A percentile compares a stretch with the other conserved stretches of the same genome.
Evolutionary conservation across 1,140 invertebrate genomes (phyloP).

Genomic region (Rhagoletis pomonella): DNA sequence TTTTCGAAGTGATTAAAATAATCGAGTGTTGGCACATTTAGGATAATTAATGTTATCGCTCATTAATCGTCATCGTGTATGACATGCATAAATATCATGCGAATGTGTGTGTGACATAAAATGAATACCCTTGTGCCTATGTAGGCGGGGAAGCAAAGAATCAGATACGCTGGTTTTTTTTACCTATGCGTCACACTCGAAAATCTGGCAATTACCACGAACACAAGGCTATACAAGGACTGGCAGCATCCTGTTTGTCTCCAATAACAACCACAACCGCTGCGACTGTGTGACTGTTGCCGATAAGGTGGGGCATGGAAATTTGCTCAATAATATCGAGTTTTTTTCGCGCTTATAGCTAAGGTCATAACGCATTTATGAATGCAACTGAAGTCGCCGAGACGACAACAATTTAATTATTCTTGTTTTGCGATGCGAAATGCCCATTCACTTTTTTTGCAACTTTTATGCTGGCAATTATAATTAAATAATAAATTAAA

Average conservation of each 20-base stretch:
- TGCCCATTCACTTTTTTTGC: not conserved
- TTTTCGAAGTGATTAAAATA: not conserved
- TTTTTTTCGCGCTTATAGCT: conserved; percentile 2
- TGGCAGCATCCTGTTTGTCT: conserved; percentile 9
- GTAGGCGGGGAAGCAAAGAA: not conserved
- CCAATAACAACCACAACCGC: not conserved
- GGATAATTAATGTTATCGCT: conserved; percentile 37
- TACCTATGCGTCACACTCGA: not conserved
- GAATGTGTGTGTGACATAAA: not conserved
- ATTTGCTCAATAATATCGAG: conserved; percentile 43
- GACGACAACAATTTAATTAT: not conserved
- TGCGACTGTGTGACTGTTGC: not conserved
- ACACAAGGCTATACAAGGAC: not conserved
- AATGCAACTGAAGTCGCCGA: not conserved
- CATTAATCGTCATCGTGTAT: conserved; percentile 12
- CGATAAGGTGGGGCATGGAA: conserved; percentile 26
- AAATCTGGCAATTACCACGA: not conserved
- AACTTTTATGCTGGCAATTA: not conserved
- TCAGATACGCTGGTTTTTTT: not conserved
- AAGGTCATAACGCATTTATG: conserved; percentile 22
- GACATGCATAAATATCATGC: too few species aligned
- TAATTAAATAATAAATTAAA: not conserved
- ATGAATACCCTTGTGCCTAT: not conserved
- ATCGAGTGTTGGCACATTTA: not conserved
- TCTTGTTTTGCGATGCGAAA: conserved; percentile 2